phyloP scores from a whole-genome alignment of 2,113 vertebrate genomes.

The Leucopternis melanops region DNA sequence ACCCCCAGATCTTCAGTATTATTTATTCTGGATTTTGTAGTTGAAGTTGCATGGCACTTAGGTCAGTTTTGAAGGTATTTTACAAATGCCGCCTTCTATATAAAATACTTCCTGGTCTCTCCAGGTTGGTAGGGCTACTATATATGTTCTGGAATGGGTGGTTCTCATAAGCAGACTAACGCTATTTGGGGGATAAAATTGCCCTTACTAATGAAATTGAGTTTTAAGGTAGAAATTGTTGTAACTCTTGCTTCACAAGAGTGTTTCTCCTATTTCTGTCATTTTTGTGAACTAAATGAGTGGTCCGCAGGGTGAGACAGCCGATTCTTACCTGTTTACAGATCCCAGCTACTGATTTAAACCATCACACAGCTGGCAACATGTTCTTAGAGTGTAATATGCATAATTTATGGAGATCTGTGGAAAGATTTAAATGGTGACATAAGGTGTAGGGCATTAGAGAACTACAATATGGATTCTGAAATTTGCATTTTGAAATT shows the following conservation, averaged over 20 bases:
- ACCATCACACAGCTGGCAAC: background rate
- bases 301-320: background rate
- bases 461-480: background rate
- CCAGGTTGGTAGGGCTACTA: background rate
- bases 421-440: background rate
- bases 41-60: background rate
- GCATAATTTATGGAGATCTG: background rate
- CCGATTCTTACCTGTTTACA: background rate
- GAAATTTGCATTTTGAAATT: background rate
- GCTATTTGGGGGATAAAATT: background rate
- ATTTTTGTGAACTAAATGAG: background rate
- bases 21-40: accelerated
- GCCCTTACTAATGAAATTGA: background rate
- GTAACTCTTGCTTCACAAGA: background rate
- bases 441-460: background rate
- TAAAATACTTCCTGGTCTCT: background rate
- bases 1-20: background rate
- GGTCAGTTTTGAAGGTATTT: background rate
- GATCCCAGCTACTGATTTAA: background rate
- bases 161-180: background rate
- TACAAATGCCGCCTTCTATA: background rate
- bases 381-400: background rate
- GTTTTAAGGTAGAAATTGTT: background rate
- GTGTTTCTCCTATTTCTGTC: background rate
- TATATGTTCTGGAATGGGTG: background rate